Conservation (phyloP, 2,888 invertebrate genomes). For the Orthosia cruda region DNA sequence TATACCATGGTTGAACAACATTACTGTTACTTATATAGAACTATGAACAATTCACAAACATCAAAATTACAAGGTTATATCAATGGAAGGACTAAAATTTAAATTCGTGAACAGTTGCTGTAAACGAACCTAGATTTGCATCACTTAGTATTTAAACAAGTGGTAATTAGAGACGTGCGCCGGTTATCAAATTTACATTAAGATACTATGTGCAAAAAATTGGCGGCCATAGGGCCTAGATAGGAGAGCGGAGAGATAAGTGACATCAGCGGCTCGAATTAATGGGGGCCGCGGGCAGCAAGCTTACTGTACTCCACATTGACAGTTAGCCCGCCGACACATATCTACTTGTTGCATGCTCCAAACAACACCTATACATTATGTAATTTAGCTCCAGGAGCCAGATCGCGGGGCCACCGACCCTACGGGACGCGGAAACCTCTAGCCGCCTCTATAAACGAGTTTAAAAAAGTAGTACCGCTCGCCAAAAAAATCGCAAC, state of each 20-base stretch:
- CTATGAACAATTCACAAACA: conserved; percentile 50
- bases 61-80: conserved; percentile 71
- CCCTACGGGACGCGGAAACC: conserved; percentile 92
- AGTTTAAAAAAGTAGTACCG: conserved; percentile 92
- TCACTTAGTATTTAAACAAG: conserved; percentile 83
- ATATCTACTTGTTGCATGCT: conserved; percentile 92
- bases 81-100: conserved; percentile 71
- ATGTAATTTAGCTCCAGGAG: conserved; percentile 92
- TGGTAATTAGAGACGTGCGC: conserved; percentile 87
- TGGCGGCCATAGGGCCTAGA: conserved; percentile 92
- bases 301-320: conserved; percentile 92
- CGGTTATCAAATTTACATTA: conserved; percentile 89
- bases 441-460: conserved; percentile 92
- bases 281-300: conserved; percentile 91
- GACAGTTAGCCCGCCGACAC: conserved; percentile 92
- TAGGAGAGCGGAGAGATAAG: conserved; percentile 91
- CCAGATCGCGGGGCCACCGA: conserved; percentile 90
- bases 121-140: conserved; percentile 82
- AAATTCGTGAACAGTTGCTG: conserved; percentile 74
- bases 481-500: conserved; percentile 92
- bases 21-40: conserved; percentile 34
- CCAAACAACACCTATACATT: conserved; percentile 90
- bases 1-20: conserved; percentile 39
- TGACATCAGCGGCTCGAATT: conserved; percentile 92
- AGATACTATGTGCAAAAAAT: conserved; percentile 90